These are phyloP conservation scores for Dryococelus australis DNA, from an alignment of 2,888 invertebrate genomes.

Conservation along the genomic window DNA sequence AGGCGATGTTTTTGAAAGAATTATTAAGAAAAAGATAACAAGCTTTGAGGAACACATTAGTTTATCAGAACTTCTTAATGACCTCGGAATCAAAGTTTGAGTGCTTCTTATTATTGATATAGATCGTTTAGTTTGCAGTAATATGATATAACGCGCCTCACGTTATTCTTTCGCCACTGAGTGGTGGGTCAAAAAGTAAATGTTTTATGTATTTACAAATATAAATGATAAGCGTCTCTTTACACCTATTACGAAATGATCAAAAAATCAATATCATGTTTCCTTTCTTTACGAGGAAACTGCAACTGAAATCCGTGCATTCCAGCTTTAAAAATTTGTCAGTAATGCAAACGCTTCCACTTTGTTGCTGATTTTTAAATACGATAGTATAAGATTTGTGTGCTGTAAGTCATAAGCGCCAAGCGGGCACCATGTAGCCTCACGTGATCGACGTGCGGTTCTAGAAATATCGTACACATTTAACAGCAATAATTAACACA, in stretches of 20 bases:
- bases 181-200: background rate
- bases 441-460: background rate
- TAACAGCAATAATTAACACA: slow-evolving; percentile 3
- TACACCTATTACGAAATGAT: background rate
- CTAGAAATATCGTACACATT: background rate
- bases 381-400: background rate
- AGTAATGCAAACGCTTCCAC: slow-evolving; percentile 10
- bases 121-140: background rate
- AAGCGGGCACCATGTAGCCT: background rate
- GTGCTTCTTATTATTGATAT: background rate
- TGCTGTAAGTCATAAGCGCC: background rate
- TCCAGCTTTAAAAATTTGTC: slow-evolving; percentile 16
- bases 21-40: background rate
- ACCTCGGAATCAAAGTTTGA: background rate
- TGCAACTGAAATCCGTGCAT: background rate
- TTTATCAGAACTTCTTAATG: background rate
- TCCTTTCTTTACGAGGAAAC: slow-evolving; percentile 8
- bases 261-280: background rate
- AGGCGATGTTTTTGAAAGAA: background rate
- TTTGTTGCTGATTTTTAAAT: slow-evolving; percentile 13
- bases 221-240: background rate
- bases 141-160: background rate
- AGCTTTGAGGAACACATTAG: background rate
- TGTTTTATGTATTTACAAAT: background rate
- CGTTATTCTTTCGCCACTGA: background rate